phyloP scores from a whole-genome alignment of 2,888 invertebrate genomes.

The Chymomyza fuscimana region DNA sequence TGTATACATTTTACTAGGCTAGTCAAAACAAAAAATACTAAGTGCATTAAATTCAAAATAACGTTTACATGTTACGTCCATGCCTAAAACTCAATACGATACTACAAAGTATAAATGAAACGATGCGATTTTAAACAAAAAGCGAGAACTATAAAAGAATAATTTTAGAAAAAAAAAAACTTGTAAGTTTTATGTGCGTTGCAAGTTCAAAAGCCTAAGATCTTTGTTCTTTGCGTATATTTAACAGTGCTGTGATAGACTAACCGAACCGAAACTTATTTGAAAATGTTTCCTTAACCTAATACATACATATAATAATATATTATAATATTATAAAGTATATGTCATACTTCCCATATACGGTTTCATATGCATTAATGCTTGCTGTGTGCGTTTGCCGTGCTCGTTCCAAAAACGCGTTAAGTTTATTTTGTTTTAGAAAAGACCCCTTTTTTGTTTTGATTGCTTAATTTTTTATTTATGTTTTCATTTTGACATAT shows the following conservation, averaged over 20 bases:
- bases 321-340: slow-evolving; percentile 1
- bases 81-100: slow-evolving; percentile 40
- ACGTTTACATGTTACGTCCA: slow-evolving; percentile 62
- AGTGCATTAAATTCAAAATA: slow-evolving; percentile 64
- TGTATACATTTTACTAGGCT: slow-evolving; percentile 79
- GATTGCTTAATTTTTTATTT: slow-evolving; percentile 38
- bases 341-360: slow-evolving; percentile 10
- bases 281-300: neutral
- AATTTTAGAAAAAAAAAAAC: slow-evolving; percentile 39
- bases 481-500: slow-evolving; percentile 52
- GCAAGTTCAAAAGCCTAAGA: slow-evolving; percentile 48
- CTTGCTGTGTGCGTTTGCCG: slow-evolving; percentile 27
- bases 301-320: slow-evolving; percentile 4
- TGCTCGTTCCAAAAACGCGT: slow-evolving; percentile 15
- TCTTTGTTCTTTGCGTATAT: slow-evolving; percentile 20
- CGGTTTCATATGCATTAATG: slow-evolving; percentile 36
- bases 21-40: slow-evolving; percentile 46
- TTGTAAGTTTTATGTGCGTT: slow-evolving; percentile 65
- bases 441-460: slow-evolving; percentile 14
- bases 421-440: slow-evolving; percentile 34
- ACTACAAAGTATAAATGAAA: slow-evolving; percentile 32
- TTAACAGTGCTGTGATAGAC: slow-evolving; percentile 74
- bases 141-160: slow-evolving; percentile 18
- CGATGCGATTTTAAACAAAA: slow-evolving; percentile 48
- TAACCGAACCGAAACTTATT: slow-evolving; percentile 44